A percentile compares a stretch with the other conserved stretches of the same genome.
These are phyloP conservation scores for Bombylius major DNA, from an alignment of 2,888 invertebrate species.

Conservation along the genomic window DNA sequence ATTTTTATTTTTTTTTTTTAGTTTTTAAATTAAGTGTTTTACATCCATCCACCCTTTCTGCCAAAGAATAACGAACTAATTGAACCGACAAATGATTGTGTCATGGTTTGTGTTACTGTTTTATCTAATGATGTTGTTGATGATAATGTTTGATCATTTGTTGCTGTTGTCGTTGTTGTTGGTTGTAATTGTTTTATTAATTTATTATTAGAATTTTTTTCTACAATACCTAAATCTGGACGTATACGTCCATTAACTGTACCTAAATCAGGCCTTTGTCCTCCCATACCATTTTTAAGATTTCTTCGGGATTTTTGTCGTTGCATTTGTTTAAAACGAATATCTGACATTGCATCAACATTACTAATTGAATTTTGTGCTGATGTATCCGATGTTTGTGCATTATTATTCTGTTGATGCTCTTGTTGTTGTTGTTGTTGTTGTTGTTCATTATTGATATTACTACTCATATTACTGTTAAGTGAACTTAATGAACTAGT, in stretches of 20 bases:
- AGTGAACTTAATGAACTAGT: not conserved
- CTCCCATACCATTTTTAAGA: constrained; percentile 40
- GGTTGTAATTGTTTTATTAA: constrained; percentile 8
- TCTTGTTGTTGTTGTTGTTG: constrained; percentile 14
- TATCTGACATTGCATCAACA: constrained; percentile 24
- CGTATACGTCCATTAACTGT: constrained; percentile 37
- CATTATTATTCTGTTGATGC: constrained; percentile 18
- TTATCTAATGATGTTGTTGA: constrained; percentile 3
- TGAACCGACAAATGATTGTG: constrained; percentile 54
- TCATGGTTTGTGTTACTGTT: constrained; percentile 13
- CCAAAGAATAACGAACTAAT: constrained; percentile 71
- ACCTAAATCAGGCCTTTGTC: constrained; percentile 47
- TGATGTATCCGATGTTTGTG: constrained; percentile 13
- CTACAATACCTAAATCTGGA: constrained; percentile 25
- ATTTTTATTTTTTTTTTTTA: no score
- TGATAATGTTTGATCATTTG: constrained; percentile 5
- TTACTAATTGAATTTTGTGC: not conserved
- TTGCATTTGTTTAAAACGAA: constrained; percentile 38
- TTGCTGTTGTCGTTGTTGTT: constrained; percentile 3
- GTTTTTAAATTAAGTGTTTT: constrained; percentile 21
- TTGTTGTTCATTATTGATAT: constrained; percentile 13
- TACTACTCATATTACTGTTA: not conserved
- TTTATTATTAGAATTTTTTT: constrained; percentile 10
- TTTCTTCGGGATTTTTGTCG: constrained; percentile 40
- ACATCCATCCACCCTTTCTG: constrained; percentile 71